These are phyloP conservation scores for Oikopleura albicans DNA, from an alignment of 23 tunicate genomes.

Conservation along the genomic window DNA sequence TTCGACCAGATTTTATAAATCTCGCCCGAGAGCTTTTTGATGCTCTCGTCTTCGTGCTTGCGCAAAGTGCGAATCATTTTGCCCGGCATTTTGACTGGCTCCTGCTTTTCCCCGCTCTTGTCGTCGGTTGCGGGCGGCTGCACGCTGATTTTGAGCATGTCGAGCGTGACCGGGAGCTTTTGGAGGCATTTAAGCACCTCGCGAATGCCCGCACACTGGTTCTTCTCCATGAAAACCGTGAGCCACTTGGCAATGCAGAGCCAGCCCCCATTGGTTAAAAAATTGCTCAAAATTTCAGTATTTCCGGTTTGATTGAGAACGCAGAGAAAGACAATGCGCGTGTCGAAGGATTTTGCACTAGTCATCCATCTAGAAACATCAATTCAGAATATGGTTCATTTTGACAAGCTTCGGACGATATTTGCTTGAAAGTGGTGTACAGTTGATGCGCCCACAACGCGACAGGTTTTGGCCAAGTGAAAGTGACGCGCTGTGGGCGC, in stretches of 20 bases:
- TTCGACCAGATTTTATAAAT: background rate
- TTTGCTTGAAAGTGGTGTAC: too few relatives aligned
- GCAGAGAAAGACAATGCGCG: background rate
- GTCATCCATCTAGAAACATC: background rate
- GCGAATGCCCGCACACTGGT: background rate
- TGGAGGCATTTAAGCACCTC: background rate
- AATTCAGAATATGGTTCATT: too few relatives aligned
- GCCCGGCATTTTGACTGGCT: constrained; percentile 15
- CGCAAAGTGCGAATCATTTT: background rate
- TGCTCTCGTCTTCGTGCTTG: background rate
- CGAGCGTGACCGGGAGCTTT: background rate
- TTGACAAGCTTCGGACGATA: too few relatives aligned
- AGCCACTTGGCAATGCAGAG: background rate
- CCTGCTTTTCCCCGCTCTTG: background rate
- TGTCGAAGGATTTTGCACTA: background rate
- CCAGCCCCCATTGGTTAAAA: constrained; percentile 2
- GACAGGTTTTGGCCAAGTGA: too few relatives aligned
- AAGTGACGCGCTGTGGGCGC: too few relatives aligned
- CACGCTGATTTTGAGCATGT: background rate
- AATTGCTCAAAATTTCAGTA: background rate
- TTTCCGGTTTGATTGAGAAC: background rate
- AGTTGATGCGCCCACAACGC: too few relatives aligned
- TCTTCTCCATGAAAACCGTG: background rate
- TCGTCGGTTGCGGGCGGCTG: background rate
- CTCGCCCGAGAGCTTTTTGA: background rate